Conservation (phyloP, 92 coral and sea anemone genomes). For the Pocillopora grandis region DNA sequence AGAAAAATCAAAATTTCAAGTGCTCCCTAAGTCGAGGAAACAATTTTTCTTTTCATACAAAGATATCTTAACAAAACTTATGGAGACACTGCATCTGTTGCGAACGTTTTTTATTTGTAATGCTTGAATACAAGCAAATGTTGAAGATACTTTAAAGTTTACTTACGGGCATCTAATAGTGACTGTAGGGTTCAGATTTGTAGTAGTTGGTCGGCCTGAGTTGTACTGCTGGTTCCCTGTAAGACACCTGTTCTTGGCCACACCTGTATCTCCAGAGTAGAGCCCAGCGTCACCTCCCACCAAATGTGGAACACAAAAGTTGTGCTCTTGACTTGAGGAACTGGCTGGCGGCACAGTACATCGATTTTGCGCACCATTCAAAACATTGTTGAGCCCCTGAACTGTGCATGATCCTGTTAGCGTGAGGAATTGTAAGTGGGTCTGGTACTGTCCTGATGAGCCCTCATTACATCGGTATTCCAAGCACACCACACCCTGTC, state of each 20-base stretch:
- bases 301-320: slow-evolving; percentile 11
- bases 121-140: no score
- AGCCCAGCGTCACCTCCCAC: slow-evolving; percentile 15
- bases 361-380: not conserved
- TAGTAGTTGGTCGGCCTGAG: not conserved
- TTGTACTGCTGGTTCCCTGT: slow-evolving; percentile 15
- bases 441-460: not conserved
- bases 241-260: slow-evolving; percentile 15
- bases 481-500: slow-evolving; percentile 5
- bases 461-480: slow-evolving; percentile 30
- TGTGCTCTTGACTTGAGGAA: not conserved
- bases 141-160: no score
- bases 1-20: no score
- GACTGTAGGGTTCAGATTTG: slow-evolving; percentile 11
- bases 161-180: not conserved
- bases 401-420: slow-evolving; percentile 16
- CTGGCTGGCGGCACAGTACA: not conserved
- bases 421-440: slow-evolving; percentile 16
- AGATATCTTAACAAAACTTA: no score
- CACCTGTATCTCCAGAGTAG: slow-evolving; percentile 1
- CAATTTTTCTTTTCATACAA: no score
- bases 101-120: no score
- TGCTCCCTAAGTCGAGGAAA: no score
- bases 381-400: not conserved
- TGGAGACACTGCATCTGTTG: no score